A percentile compares a stretch with the other conserved stretches of the same genome.
phyloP scores from a whole-genome alignment of 2,888 invertebrate species.

The Phaedon cochleariae region DNA sequence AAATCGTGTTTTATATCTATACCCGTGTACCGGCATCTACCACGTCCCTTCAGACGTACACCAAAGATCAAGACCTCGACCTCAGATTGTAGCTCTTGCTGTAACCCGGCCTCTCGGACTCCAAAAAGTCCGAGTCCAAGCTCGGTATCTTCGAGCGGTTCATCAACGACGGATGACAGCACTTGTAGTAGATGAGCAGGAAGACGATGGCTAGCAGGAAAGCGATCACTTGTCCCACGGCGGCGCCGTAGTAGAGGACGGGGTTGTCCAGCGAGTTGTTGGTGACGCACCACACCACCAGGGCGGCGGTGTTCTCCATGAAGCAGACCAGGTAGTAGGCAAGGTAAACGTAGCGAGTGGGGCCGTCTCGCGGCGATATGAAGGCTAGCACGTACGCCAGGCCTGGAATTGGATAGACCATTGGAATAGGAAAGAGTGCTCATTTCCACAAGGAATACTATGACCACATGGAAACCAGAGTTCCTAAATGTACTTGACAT shows the following conservation, averaged over 20 bases:
- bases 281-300: conserved; percentile 63
- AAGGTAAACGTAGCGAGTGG: conserved; percentile 65
- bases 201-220: conserved; percentile 60
- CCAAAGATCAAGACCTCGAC: conserved; percentile 56
- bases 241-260: conserved; percentile 60
- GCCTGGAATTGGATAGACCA: no score
- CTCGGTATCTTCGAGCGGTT: conserved; percentile 52
- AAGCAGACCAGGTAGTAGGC: conserved; percentile 63
- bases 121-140: conserved; percentile 51
- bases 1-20: no score
- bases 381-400: conserved; percentile 69
- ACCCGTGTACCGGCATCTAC: no score
- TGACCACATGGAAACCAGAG: no score
- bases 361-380: conserved; percentile 69
- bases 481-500: no score
- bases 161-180: conserved; percentile 60
- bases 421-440: no score
- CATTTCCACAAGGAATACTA: no score
- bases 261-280: conserved; percentile 60
- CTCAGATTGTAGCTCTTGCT: conserved; percentile 58
- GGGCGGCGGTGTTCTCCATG: conserved; percentile 63
- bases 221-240: conserved; percentile 58
- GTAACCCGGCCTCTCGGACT: conserved; percentile 57
- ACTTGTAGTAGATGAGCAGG: conserved; percentile 61
- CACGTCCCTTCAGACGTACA: conserved; percentile 33